Base-by-base conservation (phyloP, 2,797 vertebrate species). In the Cephalopachus bancanus region DNA sequence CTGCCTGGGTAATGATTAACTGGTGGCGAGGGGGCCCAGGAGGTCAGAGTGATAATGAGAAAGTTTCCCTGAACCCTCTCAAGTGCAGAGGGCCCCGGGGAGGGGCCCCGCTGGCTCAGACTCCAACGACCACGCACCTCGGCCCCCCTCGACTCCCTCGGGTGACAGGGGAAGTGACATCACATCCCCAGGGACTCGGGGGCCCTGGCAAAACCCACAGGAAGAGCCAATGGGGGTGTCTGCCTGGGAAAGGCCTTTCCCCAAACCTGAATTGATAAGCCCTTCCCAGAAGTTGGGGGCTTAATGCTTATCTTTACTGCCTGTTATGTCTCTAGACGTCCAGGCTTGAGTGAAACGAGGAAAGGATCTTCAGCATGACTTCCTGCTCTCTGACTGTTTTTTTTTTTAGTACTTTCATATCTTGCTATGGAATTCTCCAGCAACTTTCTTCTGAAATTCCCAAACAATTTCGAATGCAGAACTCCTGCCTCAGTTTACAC, bases 1-100 rank as follows among this genome's bases (percentile, higher is more conserved):
- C 83, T 74, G 87, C 83, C 37, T 1, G 0, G 11, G 22, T 97
- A 99, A 99, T 99, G 95, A 99, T 99, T 99, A 99, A 99, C 98
- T 57, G 62, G 49, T 8, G 83, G 93, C 95, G 26, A 90, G 95
- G 98, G 97, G 97, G 97, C 97, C 98, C 97, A 22, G 89, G 89
- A 97, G 97, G 97, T 96, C 97, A 97, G 65, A n/a, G 26, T 0
- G 53, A 95, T 97, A 98, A 26, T 95, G 95, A 95, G 97, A 97
- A 98, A 96, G 96, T 93, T 74, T 97, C 95, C 89, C 94, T 20
- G 93, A 90, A 93, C 93, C 97, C 89, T 90, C 86, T 96, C 89
- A 96, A 97, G 97, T 97, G 83, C 97, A 95, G 97, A 93, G 96
- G 94, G 81, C 84, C 84, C 81, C 1, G 26, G 55, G 92, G 91